Evolutionary conservation across 2,113 vertebrate genomes (phyloP).

Genomic region (Chaetodon auriga): DNA sequence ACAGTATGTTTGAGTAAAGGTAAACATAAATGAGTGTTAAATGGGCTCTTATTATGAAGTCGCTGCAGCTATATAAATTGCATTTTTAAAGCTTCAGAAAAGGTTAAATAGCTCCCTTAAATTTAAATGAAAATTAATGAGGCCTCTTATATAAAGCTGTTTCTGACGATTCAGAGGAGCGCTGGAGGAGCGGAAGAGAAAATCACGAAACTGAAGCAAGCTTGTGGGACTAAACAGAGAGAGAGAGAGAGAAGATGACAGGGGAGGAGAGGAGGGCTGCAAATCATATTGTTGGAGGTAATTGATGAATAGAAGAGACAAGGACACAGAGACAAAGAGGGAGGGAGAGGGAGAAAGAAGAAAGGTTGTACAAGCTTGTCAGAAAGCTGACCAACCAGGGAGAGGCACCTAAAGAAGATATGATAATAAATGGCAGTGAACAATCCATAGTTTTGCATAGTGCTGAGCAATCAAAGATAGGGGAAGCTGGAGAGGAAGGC

Average conservation of each 20-base stretch:
- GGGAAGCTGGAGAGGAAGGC: neutral
- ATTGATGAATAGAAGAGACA: constrained; percentile 44
- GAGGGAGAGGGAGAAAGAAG: neutral
- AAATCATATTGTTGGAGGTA: constrained; percentile 24
- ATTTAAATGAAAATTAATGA: constrained; percentile 40
- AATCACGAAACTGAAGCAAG: constrained; percentile 23
- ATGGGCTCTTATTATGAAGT: neutral
- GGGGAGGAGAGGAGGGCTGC: constrained; percentile 21
- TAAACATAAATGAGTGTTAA: neutral
- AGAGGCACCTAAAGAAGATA: constrained; percentile 29
- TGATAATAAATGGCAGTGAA: constrained; percentile 51
- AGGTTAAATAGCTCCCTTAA: constrained; percentile 36
- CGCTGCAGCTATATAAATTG: constrained; percentile 4
- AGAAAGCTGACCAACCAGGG: constrained; percentile 47
- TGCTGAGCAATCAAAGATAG: constrained; percentile 69
- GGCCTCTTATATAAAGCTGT: constrained; percentile 20
- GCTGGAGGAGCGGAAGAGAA: constrained; percentile 40
- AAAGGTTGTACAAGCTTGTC: constrained; percentile 6
- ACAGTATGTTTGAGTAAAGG: neutral
- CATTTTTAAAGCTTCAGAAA: constrained; percentile 38
- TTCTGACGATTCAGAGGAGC: constrained; percentile 1
- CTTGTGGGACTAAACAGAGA: constrained; percentile 2
- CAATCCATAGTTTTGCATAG: constrained; percentile 53
- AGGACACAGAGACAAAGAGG: constrained; percentile 16
- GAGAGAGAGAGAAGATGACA: constrained; percentile 11